Base-by-base conservation (phyloP, 2,113 vertebrate genomes). In the Tyto alba region DNA sequence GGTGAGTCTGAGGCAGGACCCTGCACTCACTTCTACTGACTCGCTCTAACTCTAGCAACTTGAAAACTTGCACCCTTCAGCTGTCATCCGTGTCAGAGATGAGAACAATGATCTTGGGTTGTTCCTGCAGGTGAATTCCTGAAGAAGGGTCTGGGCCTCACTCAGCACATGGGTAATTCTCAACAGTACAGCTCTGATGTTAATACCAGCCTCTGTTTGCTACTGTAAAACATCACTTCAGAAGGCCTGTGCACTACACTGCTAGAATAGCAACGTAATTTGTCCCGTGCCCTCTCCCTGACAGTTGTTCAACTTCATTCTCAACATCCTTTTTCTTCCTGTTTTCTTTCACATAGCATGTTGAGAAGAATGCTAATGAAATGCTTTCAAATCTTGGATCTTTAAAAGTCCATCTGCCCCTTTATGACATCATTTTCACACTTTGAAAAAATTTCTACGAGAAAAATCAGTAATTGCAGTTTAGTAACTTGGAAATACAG, bases 111-210 rank as follows among this genome's bases (percentile, higher is more conserved):
- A 73, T 8, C 69, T 50, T 8, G 1, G 40, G 29, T 3, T 62
- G n/a, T 2, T 74, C 38, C 56, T 41, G 21, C 4, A 3, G 40
- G 32, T 21, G 17, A 66, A 34, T 4, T 80, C 72, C 48, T 48
- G 11, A 34, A 40, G 21, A n/a, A 66, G 2, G 30, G n/a, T 41
- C 17, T 12, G n/a, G 30, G 21, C 36, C 38, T 62, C n/a, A 36
- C 22, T 43, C 26, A 13, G 27, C 40, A 57, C 32, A 7, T 0
- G 2, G 6, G 1, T 1, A 68, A 19, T 8, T 40, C 47, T 32
- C 67, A 92, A 6, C 34, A 66, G 7, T 1, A 55, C 25, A 71
- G 73, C 56, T 60, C 45, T 64, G 52, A 76, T 8, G 10, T 26
- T 32, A 80, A 66, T 6, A 17, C 8, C 43, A 43, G 29, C 10